These are phyloP conservation scores for Gnathonemus echidnorhynchus DNA, from an alignment of 2,113 vertebrate genomes.

Conservation along the genomic window DNA sequence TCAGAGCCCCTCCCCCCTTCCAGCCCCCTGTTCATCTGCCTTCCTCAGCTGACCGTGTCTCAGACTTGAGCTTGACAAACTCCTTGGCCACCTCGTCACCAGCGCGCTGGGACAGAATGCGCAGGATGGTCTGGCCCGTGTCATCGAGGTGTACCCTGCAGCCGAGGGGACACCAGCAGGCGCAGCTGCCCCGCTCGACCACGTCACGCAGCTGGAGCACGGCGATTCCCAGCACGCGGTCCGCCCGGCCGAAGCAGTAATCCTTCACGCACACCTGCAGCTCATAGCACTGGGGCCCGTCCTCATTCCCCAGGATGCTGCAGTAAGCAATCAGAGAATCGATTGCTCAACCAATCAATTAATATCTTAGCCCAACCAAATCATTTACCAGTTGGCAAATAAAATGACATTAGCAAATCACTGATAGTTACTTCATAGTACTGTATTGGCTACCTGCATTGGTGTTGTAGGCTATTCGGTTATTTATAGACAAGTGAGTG, in stretches of 20 bases:
- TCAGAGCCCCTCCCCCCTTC: background rate
- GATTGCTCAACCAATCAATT: background rate
- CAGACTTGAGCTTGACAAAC: conserved; percentile 92
- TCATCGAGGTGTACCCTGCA: conserved; percentile 87
- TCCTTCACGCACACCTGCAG: conserved; percentile 94
- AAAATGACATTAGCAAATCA: background rate
- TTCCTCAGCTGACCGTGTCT: conserved; percentile 85
- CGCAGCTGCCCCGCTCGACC: conserved; percentile 79
- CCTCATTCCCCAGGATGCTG: conserved; percentile 86
- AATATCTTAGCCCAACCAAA: background rate
- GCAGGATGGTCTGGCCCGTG: conserved; percentile 85
- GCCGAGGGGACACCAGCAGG: conserved; percentile 89
- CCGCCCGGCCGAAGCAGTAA: conserved; percentile 95
- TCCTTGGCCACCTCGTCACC: conserved; percentile 94
- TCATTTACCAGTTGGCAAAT: background rate
- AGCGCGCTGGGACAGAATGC: conserved; percentile 95
- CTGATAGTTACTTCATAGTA: background rate
- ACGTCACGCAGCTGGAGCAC: conserved; percentile 86
- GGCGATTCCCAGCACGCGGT: conserved; percentile 80
- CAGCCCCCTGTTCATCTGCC: conserved; percentile 65
- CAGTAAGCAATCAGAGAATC: background rate
- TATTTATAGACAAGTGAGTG: background rate
- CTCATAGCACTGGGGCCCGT: conserved; percentile 87
- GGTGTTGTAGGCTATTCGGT: background rate
- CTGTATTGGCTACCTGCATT: background rate